These are phyloP conservation scores for Zeuzera pyrina DNA, from an alignment of 2,888 invertebrate genomes.

Conservation along the genomic window DNA sequence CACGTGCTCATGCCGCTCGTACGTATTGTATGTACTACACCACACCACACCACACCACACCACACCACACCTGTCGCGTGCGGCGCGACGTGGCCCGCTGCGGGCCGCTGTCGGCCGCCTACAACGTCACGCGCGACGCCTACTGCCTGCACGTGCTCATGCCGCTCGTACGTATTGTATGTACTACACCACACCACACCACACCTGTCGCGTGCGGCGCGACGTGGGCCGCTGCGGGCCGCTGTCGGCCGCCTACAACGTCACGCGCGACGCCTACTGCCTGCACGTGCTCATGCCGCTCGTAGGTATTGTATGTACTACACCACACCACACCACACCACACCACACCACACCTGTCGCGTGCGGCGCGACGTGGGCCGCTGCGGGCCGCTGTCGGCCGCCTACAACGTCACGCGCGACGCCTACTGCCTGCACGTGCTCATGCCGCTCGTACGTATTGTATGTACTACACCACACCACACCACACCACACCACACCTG, in stretches of 20 bases:
- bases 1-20: constrained; percentile 81
- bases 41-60: constrained; percentile 77
- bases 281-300: constrained; percentile 86
- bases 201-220: constrained; percentile 48
- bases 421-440: constrained; percentile 85
- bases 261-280: constrained; percentile 84
- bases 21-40: constrained; percentile 83
- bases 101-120: constrained; percentile 84
- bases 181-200: constrained; percentile 42
- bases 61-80: constrained; percentile 41
- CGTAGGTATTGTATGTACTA: constrained; percentile 84
- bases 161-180: constrained; percentile 81
- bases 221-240: constrained; percentile 87
- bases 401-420: constrained; percentile 84
- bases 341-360: constrained; percentile 43
- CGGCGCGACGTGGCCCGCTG: constrained; percentile 81
- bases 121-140: constrained; percentile 83
- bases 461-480: neutral
- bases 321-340: constrained; percentile 77
- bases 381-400: constrained; percentile 86
- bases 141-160: constrained; percentile 86
- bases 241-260: constrained; percentile 84
- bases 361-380: constrained; percentile 78
- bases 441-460: constrained; percentile 84
- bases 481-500: constrained; percentile 21